phyloP scores from a whole-genome alignment of 2,888 invertebrate species.

The Odontocolon sp. region DNA sequence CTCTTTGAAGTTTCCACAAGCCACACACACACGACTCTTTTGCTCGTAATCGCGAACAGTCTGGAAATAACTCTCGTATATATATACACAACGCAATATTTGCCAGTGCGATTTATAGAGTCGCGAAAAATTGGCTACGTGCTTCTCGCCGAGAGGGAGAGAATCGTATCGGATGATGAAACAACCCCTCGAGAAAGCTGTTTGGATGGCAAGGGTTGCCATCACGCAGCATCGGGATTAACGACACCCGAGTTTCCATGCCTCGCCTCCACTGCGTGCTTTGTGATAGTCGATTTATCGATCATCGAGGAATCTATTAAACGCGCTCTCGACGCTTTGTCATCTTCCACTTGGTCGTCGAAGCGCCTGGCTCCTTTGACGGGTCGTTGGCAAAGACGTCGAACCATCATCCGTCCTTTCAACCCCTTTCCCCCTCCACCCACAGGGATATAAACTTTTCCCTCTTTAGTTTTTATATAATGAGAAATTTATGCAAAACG shows the following conservation, averaged over 20 bases:
- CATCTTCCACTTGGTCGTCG: constrained; percentile 12
- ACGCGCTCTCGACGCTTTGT: constrained; percentile 17
- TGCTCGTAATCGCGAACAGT: constrained; percentile 33
- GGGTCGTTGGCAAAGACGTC: background rate
- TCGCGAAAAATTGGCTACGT: constrained; percentile 21
- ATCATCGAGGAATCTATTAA: constrained; percentile 28
- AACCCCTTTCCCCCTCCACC: background rate
- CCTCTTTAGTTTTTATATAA: constrained; percentile 29
- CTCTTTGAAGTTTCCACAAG: constrained; percentile 49
- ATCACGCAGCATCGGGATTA: background rate
- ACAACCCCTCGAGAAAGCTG: background rate
- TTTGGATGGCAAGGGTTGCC: background rate
- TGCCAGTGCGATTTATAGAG: constrained; percentile 7
- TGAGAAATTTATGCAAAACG: constrained; percentile 43
- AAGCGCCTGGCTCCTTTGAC: background rate
- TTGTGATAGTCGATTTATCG: constrained; percentile 47
- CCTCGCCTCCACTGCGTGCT: background rate
- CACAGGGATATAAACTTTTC: constrained; percentile 2
- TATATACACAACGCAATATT: background rate
- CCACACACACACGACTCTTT: constrained; percentile 7
- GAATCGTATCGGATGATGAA: background rate
- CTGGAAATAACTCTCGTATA: constrained; percentile 29
- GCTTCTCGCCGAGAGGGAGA: background rate
- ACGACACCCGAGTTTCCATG: constrained; percentile 5
- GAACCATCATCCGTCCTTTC: background rate